These are phyloP conservation scores for Pseudomugil tenellus DNA, from an alignment of 2,797 vertebrate species.

Conservation along the genomic window DNA sequence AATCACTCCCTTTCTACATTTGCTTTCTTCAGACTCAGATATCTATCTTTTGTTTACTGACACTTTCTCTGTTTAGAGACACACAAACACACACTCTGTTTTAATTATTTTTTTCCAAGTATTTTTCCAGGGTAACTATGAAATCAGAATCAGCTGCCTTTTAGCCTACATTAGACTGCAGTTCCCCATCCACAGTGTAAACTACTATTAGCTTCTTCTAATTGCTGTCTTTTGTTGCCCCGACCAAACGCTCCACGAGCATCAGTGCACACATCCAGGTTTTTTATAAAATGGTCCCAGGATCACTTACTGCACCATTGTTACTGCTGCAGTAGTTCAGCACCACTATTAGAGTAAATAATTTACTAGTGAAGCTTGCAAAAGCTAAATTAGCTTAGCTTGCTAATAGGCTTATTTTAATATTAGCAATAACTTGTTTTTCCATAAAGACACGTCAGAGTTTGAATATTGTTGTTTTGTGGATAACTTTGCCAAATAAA, in stretches of 20 bases:
- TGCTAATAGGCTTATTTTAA: background rate
- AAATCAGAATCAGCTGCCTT: background rate
- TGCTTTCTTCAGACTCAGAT: slow-evolving; percentile 52
- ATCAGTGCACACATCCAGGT: no score
- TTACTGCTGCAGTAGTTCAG: background rate
- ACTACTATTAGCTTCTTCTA: no score
- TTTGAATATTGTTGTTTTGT: background rate
- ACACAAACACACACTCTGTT: background rate
- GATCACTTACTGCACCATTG: background rate
- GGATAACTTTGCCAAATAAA: background rate
- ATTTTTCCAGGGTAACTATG: background rate
- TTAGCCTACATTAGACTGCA: background rate
- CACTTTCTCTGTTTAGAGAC: slow-evolving; percentile 28
- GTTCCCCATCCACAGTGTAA: background rate
- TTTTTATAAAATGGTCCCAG: background rate
- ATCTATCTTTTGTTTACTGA: slow-evolving; percentile 38
- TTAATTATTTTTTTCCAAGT: background rate
- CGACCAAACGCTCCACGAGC: background rate
- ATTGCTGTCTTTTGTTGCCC: background rate
- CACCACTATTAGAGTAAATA: background rate
- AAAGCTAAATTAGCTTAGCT: background rate
- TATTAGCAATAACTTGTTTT: background rate
- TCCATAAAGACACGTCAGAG: background rate
- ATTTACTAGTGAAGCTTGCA: background rate
- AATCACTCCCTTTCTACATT: slow-evolving; percentile 56